Conservation (phyloP, 2,797 vertebrate genomes). For the Sebastiscus albofasciatus region DNA sequence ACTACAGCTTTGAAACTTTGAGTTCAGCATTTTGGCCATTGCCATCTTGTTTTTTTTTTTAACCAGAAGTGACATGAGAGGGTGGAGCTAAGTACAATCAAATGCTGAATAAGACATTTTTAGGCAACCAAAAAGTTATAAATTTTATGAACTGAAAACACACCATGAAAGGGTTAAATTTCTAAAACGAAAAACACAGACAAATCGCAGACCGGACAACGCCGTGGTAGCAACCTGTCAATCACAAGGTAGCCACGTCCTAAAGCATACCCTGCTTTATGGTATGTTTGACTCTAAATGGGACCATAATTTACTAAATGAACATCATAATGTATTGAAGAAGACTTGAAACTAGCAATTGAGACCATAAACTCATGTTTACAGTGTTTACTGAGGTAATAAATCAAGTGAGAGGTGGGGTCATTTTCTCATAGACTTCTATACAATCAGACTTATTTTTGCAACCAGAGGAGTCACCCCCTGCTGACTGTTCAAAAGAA, state of each 20-base stretch:
- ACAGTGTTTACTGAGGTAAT: not conserved
- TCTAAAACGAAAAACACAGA: rapidly evolving
- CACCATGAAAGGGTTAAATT: too few relatives aligned
- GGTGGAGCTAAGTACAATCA: too few relatives aligned
- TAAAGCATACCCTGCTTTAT: too few relatives aligned
- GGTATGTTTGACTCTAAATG: too few relatives aligned
- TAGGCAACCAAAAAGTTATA: not conserved
- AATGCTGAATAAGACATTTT: not conserved
- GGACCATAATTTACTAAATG: too few relatives aligned
- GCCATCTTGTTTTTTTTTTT: too few relatives aligned
- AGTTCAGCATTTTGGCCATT: not conserved
- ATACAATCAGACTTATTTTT: not conserved
- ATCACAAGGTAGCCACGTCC: not conserved
- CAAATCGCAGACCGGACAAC: too few relatives aligned
- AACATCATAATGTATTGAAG: too few relatives aligned
- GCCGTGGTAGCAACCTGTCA: not conserved
- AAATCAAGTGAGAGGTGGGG: not conserved
- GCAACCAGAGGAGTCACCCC: not conserved
- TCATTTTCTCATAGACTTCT: not conserved
- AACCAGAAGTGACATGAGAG: too few relatives aligned
- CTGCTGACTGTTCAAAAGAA: not conserved
- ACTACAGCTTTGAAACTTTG: not conserved
- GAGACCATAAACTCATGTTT: not conserved
- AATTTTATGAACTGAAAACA: too few relatives aligned
- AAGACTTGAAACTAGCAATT: not conserved